These are phyloP conservation scores for Tangara arthus DNA, from an alignment of 2,797 vertebrate genomes.

Conservation along the genomic window DNA sequence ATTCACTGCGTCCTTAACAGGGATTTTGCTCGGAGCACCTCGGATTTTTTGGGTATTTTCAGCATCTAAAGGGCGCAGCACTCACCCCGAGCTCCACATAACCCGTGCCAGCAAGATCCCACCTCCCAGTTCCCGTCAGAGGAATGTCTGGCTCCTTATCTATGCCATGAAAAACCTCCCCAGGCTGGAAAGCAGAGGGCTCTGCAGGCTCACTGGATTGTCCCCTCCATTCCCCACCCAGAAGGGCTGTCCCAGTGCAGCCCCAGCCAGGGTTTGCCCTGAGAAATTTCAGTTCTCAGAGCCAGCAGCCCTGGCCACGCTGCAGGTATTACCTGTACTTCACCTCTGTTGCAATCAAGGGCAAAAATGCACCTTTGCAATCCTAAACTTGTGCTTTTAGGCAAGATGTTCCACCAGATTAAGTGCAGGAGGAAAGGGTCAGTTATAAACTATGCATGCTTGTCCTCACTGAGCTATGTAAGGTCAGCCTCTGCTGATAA, in stretches of 20 bases:
- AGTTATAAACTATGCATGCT: neutral
- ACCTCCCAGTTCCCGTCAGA: neutral
- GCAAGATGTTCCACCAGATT: constrained; percentile 24
- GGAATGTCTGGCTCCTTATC: constrained; percentile 1
- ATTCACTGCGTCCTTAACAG: neutral
- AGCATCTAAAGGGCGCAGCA: neutral
- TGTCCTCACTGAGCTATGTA: neutral
- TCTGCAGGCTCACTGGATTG: neutral
- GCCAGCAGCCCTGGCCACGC: accelerated
- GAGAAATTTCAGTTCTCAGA: neutral
- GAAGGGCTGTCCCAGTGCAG: neutral
- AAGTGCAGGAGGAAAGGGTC: neutral
- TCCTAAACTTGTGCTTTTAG: constrained; percentile 29
- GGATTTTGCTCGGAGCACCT: neutral
- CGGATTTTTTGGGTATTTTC: neutral
- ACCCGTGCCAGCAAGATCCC: accelerated
- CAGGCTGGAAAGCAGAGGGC: neutral
- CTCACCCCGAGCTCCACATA: accelerated
- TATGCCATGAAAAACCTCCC: neutral
- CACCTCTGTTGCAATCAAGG: constrained; percentile 44
- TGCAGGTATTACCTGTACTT: constrained; percentile 13
- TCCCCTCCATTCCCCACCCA: neutral
- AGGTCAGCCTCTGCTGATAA: neutral
- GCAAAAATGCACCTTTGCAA: neutral
- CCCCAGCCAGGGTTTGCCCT: neutral